phyloP scores from a whole-genome alignment of 2,888 invertebrate genomes.

The Trichopoda pennipes region DNA sequence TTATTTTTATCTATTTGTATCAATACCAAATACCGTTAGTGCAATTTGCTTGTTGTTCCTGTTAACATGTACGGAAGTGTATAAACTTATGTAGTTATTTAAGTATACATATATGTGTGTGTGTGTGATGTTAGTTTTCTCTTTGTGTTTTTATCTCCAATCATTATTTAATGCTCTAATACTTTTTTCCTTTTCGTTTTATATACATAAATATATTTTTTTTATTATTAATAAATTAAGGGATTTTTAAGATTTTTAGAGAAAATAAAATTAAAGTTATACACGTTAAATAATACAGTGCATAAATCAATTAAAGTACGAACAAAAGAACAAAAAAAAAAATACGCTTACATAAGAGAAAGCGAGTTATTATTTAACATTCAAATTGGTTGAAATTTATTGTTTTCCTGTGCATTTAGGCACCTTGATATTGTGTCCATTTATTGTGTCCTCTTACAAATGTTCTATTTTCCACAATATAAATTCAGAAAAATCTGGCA shows the following conservation, averaged over 20 bases:
- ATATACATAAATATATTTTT: not conserved
- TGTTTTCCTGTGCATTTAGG: not conserved
- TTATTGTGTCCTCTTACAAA: too few species aligned
- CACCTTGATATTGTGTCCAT: conserved; percentile 1
- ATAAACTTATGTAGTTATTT: not conserved
- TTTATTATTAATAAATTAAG: conserved; percentile 42
- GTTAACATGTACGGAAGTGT: conserved; percentile 28
- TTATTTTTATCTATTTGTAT: not conserved
- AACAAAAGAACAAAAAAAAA: not conserved
- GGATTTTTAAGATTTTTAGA: conserved; percentile 58
- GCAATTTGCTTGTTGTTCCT: conserved; percentile 7
- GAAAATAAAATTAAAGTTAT: conserved; percentile 51
- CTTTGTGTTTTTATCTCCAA: conserved; percentile 9
- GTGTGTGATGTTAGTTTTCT: conserved; percentile 14
- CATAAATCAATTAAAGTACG: not conserved
- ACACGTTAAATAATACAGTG: not conserved
- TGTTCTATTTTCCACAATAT: not conserved
- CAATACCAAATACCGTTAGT: not conserved
- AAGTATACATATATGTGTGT: conserved; percentile 61
- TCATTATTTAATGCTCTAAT: conserved; percentile 36
- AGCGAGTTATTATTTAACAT: not conserved
- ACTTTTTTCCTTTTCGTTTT: not conserved
- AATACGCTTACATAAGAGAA: conserved; percentile 16
- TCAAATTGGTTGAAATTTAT: conserved; percentile 14
- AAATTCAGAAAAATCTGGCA: not conserved